Base-by-base conservation (phyloP, 2,113 vertebrate genomes). In the Donacobius atricapilla region DNA sequence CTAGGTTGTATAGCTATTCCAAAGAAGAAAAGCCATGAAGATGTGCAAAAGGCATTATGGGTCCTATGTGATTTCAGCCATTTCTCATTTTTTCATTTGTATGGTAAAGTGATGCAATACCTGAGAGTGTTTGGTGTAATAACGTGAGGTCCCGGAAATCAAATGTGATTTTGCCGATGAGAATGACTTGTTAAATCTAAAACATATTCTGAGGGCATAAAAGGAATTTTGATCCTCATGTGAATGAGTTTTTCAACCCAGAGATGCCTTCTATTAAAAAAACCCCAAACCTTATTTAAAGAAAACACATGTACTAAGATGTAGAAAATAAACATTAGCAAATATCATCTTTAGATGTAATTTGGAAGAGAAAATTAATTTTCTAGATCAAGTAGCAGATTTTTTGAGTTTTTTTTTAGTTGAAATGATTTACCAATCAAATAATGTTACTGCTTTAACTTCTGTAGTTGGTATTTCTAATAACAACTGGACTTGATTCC, bases 71-170 rank as follows among this genome's bases (percentile, higher is more conserved):
- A 73, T 73, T 80, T 93, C 40, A 88, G 83, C 58, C 4, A 22
- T 15, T 57, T 76, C 2, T 42, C 33, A 24, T 23, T 79, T 71
- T 81, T 47, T n/a, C 6, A 18, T 80, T 89, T 61, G 9, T 42
- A 7, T 6, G 7, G 10, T 70, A 73, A 91, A 83, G 22, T 37
- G 35, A 58, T 0, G 0, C 0, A 2, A 40, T 21, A 25, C 2
- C 7, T 28, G 7, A 48, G 19, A 40, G 8, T 20, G 5, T 25
- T 69, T 73, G 47, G 4, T 0, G 1, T 45, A 80, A 80, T 42
- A 14, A 61, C 15, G 10, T 61, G 50, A 83, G 65, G 13, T 40
- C 21, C 7, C 20, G 61, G 66, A 95, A 92, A n/a, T 61, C 18
- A 77, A 66, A 79, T 39, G 33, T 45, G 50, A 24, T 77, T 94